Conservation (phyloP, 2,113 vertebrate genomes). For the Indicator maculatus region DNA sequence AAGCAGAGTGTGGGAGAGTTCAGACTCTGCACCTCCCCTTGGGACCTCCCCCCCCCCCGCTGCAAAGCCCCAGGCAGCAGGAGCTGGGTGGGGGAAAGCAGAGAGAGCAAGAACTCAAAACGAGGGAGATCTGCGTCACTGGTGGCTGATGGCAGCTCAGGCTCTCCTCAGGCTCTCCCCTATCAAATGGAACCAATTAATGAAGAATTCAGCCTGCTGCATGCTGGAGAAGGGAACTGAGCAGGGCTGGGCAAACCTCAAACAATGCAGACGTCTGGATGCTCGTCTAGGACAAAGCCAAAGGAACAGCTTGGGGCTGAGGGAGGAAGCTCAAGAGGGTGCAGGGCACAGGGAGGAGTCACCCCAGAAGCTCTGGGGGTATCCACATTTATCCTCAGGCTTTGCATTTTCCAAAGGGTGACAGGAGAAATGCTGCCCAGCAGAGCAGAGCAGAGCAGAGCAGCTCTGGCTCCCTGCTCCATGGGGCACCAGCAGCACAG, state of each 20-base stretch:
- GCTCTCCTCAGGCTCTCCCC: background rate
- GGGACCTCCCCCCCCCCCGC: background rate
- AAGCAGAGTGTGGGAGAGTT: accelerated
- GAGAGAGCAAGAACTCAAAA: background rate
- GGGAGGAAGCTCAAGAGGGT: background rate
- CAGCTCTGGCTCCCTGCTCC: background rate
- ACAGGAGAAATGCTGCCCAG: background rate
- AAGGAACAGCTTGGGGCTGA: background rate
- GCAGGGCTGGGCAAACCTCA: constrained; percentile 58
- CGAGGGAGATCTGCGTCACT: background rate
- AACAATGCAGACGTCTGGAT: constrained; percentile 45
- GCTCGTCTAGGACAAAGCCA: background rate
- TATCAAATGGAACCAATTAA: constrained; percentile 23
- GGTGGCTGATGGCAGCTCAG: background rate
- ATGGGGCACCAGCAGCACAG: accelerated
- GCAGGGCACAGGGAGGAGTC: background rate
- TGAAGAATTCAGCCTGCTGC: background rate
- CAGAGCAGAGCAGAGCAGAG: background rate
- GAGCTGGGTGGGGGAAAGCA: background rate
- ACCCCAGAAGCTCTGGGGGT: background rate
- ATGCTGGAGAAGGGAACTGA: background rate
- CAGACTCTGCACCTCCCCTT: background rate
- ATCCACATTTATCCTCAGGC: accelerated
- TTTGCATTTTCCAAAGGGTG: background rate
- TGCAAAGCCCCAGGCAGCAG: background rate